A percentile compares a stretch with the other conserved stretches of the same genome.
phyloP scores from a whole-genome alignment of 2,888 invertebrate genomes.

The Tromatobia lineatoria region DNA sequence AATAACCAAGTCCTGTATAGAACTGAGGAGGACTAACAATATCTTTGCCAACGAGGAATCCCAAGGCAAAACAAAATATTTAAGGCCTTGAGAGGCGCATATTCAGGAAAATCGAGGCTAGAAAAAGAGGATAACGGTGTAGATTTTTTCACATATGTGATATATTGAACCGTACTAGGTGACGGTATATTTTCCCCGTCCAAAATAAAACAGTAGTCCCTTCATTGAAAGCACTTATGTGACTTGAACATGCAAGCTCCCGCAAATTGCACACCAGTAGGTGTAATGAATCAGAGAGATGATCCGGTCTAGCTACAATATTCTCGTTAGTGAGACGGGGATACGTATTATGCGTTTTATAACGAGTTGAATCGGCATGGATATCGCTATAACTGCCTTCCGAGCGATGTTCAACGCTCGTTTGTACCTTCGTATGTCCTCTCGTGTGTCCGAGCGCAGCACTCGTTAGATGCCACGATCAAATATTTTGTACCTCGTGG shows the following conservation, averaged over 20 bases:
- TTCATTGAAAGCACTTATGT: background rate
- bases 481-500: conserved; percentile 59
- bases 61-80: no score
- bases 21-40: no score
- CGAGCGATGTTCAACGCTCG: background rate
- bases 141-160: background rate
- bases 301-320: conserved; percentile 14
- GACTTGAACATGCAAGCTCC: background rate
- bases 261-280: background rate
- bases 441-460: background rate
- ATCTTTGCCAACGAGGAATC: no score
- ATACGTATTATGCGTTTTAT: conserved; percentile 14
- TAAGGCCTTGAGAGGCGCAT: no score
- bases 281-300: conserved; percentile 8
- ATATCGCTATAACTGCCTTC: conserved; percentile 13
- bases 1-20: no score
- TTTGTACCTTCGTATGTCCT: conserved; percentile 2
- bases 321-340: conserved; percentile 18
- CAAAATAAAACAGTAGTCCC: background rate
- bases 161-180: background rate
- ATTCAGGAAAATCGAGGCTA: no score
- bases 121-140: no score
- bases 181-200: background rate
- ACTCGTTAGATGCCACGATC: conserved; percentile 57
- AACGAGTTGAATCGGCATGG: conserved; percentile 10